Percentiles rank a stretch among this genome's conserved stretches.
Evolutionary conservation across 1,140 invertebrate genomes (phyloP).

Genomic region (Coenobita brevimanus): DNA sequence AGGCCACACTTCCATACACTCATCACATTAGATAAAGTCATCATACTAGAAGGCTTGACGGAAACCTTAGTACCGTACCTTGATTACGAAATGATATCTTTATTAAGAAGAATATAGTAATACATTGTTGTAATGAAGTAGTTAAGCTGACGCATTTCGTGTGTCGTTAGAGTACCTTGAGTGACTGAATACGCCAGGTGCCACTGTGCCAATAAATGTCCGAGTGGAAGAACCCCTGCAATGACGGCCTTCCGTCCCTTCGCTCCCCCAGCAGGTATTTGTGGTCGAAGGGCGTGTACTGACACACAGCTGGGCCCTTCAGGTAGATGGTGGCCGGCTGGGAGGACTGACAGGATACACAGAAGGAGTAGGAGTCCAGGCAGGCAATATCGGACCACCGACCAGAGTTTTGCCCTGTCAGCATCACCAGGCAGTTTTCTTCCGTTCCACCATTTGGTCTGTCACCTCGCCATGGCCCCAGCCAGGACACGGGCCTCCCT

Average conservation of each 20-base stretch:
- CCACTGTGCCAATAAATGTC: constrained; percentile 12
- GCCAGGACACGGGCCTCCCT: background rate
- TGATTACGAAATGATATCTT: too few relatives aligned
- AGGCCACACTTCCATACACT: too few relatives aligned
- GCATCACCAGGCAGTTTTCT: constrained; percentile 25
- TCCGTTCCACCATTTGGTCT: background rate
- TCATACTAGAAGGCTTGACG: too few relatives aligned
- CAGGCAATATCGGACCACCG: constrained; percentile 22
- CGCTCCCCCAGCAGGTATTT: background rate
- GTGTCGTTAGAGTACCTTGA: background rate
- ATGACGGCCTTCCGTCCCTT: background rate
- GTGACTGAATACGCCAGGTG: too few relatives aligned
- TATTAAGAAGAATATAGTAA: too few relatives aligned
- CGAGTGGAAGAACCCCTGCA: constrained; percentile 6
- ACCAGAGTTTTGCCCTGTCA: background rate
- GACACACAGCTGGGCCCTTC: background rate
- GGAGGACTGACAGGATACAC: constrained; percentile 3
- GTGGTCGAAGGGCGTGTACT: background rate
- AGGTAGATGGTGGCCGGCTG: background rate
- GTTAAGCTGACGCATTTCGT: too few relatives aligned
- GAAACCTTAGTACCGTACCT: too few relatives aligned
- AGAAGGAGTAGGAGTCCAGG: constrained; percentile 25
- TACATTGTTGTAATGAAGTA: too few relatives aligned
- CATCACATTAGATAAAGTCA: too few relatives aligned
- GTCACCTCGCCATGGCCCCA: constrained; percentile 7